A percentile compares a stretch with the other conserved stretches of the same genome.
Evolutionary conservation across 2,888 invertebrate species (phyloP).

Genomic region (Ernsta delagoae): DNA sequence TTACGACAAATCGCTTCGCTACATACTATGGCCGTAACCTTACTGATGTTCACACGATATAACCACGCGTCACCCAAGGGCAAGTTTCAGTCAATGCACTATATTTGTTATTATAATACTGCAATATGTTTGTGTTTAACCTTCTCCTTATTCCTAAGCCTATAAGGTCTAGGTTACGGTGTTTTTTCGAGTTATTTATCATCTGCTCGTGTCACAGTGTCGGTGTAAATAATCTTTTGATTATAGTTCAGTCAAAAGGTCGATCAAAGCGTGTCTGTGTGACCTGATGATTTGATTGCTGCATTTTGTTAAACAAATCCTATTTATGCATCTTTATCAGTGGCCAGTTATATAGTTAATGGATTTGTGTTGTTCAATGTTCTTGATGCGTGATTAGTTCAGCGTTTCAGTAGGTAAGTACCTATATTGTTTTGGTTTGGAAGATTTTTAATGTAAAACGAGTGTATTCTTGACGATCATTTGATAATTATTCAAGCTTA

Average conservation of each 20-base stretch:
- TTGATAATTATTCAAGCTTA: too few species aligned
- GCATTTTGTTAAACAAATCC: conserved; percentile 24
- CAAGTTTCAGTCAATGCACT: conserved; percentile 60
- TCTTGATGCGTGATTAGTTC: neutral
- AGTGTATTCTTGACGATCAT: too few species aligned
- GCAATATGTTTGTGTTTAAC: conserved; percentile 23
- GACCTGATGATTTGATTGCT: conserved; percentile 22
- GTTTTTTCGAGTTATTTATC: conserved; percentile 30
- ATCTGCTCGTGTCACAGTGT: conserved; percentile 39
- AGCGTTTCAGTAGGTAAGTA: neutral
- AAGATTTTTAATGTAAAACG: too few species aligned
- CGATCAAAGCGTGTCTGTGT: conserved; percentile 35
- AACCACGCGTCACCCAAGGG: conserved; percentile 45
- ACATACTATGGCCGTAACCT: neutral
- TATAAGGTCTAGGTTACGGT: conserved; percentile 29
- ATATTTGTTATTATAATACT: conserved; percentile 43
- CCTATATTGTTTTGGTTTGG: too few species aligned
- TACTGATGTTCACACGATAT: conserved; percentile 19
- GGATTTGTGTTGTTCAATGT: neutral
- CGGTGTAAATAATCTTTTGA: conserved; percentile 43
- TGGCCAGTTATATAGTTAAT: neutral
- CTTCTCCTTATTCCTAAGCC: conserved; percentile 16
- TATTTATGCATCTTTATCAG: conserved; percentile 23
- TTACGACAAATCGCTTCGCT: neutral
- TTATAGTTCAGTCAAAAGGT: conserved; percentile 43